A percentile compares a stretch with the other conserved stretches of the same genome.
phyloP scores from a whole-genome alignment of 2,888 invertebrate species.

The Diachrysia chrysitis region DNA sequence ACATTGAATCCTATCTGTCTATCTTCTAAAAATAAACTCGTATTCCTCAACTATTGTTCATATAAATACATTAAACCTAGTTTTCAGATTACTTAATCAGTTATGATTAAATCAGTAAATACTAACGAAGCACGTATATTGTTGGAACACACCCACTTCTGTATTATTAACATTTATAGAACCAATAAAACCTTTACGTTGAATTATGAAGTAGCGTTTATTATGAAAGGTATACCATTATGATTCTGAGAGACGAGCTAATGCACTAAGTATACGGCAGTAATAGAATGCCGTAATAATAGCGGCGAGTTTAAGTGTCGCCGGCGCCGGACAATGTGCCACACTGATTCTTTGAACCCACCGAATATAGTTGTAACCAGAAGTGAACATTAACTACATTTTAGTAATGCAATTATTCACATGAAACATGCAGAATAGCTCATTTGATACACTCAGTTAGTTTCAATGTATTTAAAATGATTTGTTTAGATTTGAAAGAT shows the following conservation, averaged over 20 bases:
- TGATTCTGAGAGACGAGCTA: slow-evolving; percentile 54
- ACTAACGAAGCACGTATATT: not conserved
- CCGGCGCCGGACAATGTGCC: slow-evolving; percentile 55
- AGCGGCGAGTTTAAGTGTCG: slow-evolving; percentile 47
- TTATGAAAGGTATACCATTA: slow-evolving; percentile 51
- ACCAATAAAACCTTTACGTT: slow-evolving; percentile 36
- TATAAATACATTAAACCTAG: not conserved
- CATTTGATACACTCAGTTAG: not conserved
- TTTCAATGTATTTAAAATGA: slow-evolving; percentile 10
- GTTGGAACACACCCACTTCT: slow-evolving; percentile 18
- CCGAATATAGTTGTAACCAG: slow-evolving; percentile 39
- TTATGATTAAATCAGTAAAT: not conserved
- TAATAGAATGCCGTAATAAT: slow-evolving; percentile 42
- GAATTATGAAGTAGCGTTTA: slow-evolving; percentile 48
- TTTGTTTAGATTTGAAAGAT: slow-evolving; percentile 7
- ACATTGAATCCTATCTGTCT: not conserved
- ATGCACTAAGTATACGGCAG: slow-evolving; percentile 39
- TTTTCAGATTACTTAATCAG: not conserved
- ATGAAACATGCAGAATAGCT: slow-evolving; percentile 25
- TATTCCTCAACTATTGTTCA: not conserved
- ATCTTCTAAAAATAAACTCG: not conserved
- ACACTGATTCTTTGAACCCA: slow-evolving; percentile 46
- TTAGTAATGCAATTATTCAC: slow-evolving; percentile 42
- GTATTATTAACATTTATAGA: slow-evolving; percentile 43
- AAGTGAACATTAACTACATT: slow-evolving; percentile 40